Conservation (phyloP, 2,113 vertebrate species). For the Triplophysa dalaica region DNA sequence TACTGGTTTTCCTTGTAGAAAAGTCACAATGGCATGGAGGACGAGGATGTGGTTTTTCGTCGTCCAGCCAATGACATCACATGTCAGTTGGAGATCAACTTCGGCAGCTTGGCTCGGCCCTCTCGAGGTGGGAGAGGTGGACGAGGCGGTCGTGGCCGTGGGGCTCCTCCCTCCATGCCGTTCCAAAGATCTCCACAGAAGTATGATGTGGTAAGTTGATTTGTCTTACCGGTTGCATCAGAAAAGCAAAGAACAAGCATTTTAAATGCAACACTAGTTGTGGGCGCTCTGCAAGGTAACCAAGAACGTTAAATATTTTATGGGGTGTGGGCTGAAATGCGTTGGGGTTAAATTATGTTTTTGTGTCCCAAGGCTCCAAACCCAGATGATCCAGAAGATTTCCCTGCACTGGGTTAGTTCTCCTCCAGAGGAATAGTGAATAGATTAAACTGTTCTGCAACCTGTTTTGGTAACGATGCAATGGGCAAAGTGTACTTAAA, state of each 20-base stretch:
- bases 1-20: not conserved
- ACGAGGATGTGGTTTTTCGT: conserved; percentile 76
- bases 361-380: conserved; percentile 75
- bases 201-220: conserved; percentile 60
- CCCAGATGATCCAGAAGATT: conserved; percentile 91
- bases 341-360: conserved; percentile 16
- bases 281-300: not conserved
- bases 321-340: not conserved
- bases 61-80: conserved; percentile 93
- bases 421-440: not conserved
- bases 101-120: conserved; percentile 83
- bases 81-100: conserved; percentile 90
- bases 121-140: conserved; percentile 80
- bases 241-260: not conserved
- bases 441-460: not conserved
- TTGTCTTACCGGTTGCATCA: not conserved
- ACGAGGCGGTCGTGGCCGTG: conserved; percentile 71
- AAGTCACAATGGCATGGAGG: conserved; percentile 41
- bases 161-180: conserved; percentile 54
- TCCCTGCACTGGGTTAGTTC: conserved; percentile 84
- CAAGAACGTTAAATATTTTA: not conserved
- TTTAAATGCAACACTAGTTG: not conserved
- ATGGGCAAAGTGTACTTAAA: conserved; percentile 26
- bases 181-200: conserved; percentile 60
- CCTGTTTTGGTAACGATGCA: not conserved